Evolutionary conservation across 2,797 vertebrate species (phyloP).

Genomic region (Leucoraja ocellata): DNA sequence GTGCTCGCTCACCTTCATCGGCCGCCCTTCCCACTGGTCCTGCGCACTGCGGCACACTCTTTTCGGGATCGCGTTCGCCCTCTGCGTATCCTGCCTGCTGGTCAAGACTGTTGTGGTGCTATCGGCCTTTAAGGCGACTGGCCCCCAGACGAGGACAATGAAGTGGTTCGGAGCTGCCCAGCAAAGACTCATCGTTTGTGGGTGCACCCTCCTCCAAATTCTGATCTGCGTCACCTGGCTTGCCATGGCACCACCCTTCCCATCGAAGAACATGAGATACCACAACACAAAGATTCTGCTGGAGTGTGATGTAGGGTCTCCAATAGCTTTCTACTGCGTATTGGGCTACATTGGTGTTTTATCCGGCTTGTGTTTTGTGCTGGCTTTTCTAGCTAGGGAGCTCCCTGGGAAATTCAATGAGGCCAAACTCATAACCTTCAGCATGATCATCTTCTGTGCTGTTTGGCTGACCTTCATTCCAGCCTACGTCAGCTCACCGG

Average conservation of each 20-base stretch:
- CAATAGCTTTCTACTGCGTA: constrained; percentile 13
- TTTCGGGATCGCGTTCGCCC: constrained; percentile 16
- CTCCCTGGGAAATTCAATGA: constrained; percentile 27
- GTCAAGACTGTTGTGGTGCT: constrained; percentile 25
- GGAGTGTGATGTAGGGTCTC: constrained; percentile 19
- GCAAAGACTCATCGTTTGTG: neutral
- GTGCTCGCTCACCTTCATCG: constrained; percentile 26
- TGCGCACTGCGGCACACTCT: constrained; percentile 8
- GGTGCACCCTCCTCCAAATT: neutral
- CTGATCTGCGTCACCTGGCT: constrained; percentile 11
- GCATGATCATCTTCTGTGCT: constrained; percentile 35
- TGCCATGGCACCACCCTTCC: neutral
- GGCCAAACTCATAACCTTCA: constrained; percentile 37
- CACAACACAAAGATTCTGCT: neutral
- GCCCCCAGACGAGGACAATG: neutral
- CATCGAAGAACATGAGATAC: neutral
- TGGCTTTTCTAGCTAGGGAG: constrained; percentile 20
- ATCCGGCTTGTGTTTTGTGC: constrained; percentile 4
- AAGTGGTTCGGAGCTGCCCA: constrained; percentile 4
- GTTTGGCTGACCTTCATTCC: constrained; percentile 25
- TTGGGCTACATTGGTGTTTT: constrained; percentile 3
- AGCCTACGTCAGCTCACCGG: constrained; percentile 23
- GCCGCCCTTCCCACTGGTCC: neutral
- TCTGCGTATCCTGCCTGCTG: constrained; percentile 32
- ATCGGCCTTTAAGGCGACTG: neutral